Base-by-base conservation (phyloP, 2,888 invertebrate species). In the Chrysopilus asiliformis region DNA sequence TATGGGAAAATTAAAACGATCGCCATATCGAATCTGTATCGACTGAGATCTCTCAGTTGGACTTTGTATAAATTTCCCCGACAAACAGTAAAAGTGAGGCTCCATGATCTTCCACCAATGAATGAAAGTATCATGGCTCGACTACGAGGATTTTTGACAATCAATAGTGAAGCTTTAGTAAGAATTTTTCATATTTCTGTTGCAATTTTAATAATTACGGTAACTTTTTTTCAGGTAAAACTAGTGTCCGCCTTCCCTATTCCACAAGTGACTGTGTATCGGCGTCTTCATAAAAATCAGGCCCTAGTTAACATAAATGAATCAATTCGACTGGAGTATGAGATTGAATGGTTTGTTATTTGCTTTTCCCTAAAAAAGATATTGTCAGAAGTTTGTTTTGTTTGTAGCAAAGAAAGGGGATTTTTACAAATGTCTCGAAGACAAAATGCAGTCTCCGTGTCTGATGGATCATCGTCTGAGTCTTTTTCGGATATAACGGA, bases 271-370 rank as follows among this genome's bases (percentile, higher is more conserved):
- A 79, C 79, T 52, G 68, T 84, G 35, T 80, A 78, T 59, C 78
- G 76, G 49, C 69, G 81, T 49, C 66, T 72, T 34, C 70, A 70
- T 41, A 69, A 72, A 12, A 71, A 71, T 45, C 71, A 72, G 48
- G 67, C 72, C 20, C 64, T 81, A 42, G 74, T 72, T 48, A 79
- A 75, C 38, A 72, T 85, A 41, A 83, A 82, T 58, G 75, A 74
- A 50, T 72, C 76, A 10, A 69, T 84, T 30, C 60, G 68, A 22
- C 64, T 76, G 50, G 78, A 79, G 50, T 67, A 68, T 46, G 72
- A 74, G 42, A 55, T 67, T 40, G 58, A 68, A 45, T 66, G 67
- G 59, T 59, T 18, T 20, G 34, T 30, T 31, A n/a, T n/a, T n/a
- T n/a, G n/a, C n/a, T n/a, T n/a, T n/a, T n/a, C n/a, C n/a, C n/a